Conservation (phyloP, 2,888 invertebrate genomes). For the Eugnorisma glareosa region DNA sequence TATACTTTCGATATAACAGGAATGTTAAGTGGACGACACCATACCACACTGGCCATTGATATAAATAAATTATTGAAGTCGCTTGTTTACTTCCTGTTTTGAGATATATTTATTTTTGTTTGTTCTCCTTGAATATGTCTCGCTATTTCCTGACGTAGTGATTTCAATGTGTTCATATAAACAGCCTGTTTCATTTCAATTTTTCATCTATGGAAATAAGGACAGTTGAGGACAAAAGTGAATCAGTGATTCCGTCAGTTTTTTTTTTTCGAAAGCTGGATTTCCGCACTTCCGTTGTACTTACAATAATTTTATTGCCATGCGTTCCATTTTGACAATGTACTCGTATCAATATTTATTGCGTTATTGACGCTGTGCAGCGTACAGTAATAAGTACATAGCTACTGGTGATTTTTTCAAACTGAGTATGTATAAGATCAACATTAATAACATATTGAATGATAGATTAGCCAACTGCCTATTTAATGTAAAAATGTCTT, state of each 20-base stretch:
- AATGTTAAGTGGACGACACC: constrained; percentile 22
- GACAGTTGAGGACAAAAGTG: neutral
- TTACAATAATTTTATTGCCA: neutral
- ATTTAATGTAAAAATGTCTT: constrained; percentile 10
- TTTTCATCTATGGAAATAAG: no score
- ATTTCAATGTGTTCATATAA: no score
- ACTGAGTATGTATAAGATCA: no score
- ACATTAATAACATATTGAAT: no score
- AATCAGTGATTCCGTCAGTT: neutral
- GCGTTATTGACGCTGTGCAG: no score
- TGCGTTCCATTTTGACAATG: neutral
- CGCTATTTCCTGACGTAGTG: no score
- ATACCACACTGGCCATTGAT: constrained; percentile 2
- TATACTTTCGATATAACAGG: constrained; percentile 29
- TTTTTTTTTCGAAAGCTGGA: neutral
- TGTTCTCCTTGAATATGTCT: no score
- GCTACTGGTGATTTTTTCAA: no score
- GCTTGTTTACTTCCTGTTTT: constrained; percentile 13
- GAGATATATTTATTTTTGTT: neutral
- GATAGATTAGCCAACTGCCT: neutral
- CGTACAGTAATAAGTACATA: no score
- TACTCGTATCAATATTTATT: neutral
- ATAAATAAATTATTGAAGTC: constrained; percentile 8
- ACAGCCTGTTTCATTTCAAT: no score
- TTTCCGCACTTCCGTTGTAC: neutral